Evolutionary conservation across 2,888 invertebrate genomes (phyloP).

Genomic region (Ophioninae sp.): DNA sequence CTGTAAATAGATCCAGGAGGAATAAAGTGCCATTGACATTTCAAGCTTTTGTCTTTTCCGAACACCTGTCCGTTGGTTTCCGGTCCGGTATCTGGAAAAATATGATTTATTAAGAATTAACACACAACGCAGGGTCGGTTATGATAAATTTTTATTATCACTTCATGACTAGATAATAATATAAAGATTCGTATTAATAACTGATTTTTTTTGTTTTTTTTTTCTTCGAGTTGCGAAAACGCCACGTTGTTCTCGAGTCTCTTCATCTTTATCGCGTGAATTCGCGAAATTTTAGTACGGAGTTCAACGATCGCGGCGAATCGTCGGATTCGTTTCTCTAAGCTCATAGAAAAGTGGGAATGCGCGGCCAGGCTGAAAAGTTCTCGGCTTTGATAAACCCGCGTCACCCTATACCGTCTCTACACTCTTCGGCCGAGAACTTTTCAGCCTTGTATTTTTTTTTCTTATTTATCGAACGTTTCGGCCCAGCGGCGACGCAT

Average conservation of each 20-base stretch:
- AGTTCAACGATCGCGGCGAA: slow-evolving; percentile 24
- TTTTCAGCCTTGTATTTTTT: not conserved
- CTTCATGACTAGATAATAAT: slow-evolving; percentile 80
- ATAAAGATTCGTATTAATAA: slow-evolving; percentile 80
- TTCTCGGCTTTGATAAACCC: not conserved
- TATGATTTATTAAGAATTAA: too few species aligned
- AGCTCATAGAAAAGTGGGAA: not conserved
- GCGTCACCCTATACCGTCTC: not conserved
- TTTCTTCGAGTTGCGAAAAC: slow-evolving; percentile 63
- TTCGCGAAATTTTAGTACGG: slow-evolving; percentile 34
- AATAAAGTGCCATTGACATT: slow-evolving; percentile 79
- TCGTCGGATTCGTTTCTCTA: not conserved
- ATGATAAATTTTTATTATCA: slow-evolving; percentile 80
- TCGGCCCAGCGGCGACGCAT: not conserved
- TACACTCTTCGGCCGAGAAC: not conserved
- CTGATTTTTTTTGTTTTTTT: slow-evolving; percentile 68
- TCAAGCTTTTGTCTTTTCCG: slow-evolving; percentile 37
- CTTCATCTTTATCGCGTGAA: slow-evolving; percentile 5
- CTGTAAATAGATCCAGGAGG: slow-evolving; percentile 75
- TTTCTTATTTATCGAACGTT: not conserved
- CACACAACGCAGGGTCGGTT: slow-evolving; percentile 67
- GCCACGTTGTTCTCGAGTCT: slow-evolving; percentile 54
- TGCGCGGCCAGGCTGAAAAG: not conserved
- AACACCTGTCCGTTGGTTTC: too few species aligned
- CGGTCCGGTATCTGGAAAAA: too few species aligned